phyloP scores from a whole-genome alignment of 92 coral and sea anemone genomes.

The Phenganax subtilis region DNA sequence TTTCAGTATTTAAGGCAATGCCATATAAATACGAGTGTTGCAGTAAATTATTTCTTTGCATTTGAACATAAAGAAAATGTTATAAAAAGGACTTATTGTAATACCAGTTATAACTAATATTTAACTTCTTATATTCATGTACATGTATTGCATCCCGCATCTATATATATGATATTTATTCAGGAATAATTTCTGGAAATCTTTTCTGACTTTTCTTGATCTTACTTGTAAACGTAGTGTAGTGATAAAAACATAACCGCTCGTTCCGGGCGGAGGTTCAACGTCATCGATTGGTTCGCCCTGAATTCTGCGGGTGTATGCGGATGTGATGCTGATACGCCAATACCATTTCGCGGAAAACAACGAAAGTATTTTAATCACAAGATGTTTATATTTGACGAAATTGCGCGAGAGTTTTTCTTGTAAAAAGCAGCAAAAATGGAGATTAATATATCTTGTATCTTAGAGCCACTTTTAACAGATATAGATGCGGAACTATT shows the following conservation, averaged over 20 bases:
- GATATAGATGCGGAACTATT: background rate
- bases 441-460: too few relatives aligned
- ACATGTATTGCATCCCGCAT: background rate
- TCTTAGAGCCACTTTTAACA: background rate
- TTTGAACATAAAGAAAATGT: background rate
- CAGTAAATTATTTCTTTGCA: background rate
- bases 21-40: background rate
- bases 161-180: background rate
- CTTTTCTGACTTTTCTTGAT: background rate
- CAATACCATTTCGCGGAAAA: background rate
- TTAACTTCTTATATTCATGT: background rate
- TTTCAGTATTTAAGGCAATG: background rate
- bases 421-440: background rate
- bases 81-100: constrained; percentile 1
- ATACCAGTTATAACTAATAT: background rate
- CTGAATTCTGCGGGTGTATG: background rate
- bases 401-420: background rate
- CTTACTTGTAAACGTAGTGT: too few relatives aligned
- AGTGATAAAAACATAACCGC: too few relatives aligned
- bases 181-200: background rate
- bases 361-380: background rate
- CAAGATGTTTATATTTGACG: background rate
- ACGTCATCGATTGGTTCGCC: background rate
- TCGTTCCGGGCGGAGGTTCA: too few relatives aligned
- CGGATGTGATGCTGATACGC: background rate